A percentile compares a stretch with the other conserved stretches of the same genome.
Conservation (phyloP, 2,888 invertebrate species). For the Phaedon cochleariae region DNA sequence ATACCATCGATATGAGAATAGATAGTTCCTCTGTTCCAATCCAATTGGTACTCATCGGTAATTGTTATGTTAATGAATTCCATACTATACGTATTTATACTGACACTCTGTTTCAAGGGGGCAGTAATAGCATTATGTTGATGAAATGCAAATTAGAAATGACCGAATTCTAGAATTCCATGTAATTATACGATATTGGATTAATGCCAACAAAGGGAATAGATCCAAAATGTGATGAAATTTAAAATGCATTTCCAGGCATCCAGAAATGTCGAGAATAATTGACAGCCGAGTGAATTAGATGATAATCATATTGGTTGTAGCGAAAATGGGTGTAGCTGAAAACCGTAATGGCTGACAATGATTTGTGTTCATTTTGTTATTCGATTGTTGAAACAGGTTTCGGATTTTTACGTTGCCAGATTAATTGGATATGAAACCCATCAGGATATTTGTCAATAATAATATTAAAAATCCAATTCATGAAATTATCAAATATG, state of each 20-base stretch:
- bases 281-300: slow-evolving; percentile 31
- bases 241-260: slow-evolving; percentile 28
- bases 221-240: slow-evolving; percentile 30
- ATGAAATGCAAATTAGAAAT: not conserved
- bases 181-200: slow-evolving; percentile 14
- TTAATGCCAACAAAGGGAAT: slow-evolving; percentile 11
- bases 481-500: not conserved
- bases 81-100: not conserved
- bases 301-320: slow-evolving; percentile 29
- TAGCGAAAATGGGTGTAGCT: slow-evolving; percentile 21
- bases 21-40: too few relatives aligned
- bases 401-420: slow-evolving; percentile 19
- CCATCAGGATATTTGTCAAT: slow-evolving; percentile 22
- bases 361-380: slow-evolving; percentile 28
- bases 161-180: not conserved
- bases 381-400: slow-evolving; percentile 24
- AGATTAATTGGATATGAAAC: slow-evolving; percentile 13
- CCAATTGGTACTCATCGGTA: too few relatives aligned
- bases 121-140: not conserved
- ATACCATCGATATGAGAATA: too few relatives aligned
- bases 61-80: too few relatives aligned
- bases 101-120: not conserved
- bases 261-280: slow-evolving; percentile 25
- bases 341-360: slow-evolving; percentile 23
- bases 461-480: slow-evolving; percentile 16